Evolutionary conservation across 2,113 vertebrate genomes (phyloP).

Genomic region (Hippoglossus stenolepis): DNA sequence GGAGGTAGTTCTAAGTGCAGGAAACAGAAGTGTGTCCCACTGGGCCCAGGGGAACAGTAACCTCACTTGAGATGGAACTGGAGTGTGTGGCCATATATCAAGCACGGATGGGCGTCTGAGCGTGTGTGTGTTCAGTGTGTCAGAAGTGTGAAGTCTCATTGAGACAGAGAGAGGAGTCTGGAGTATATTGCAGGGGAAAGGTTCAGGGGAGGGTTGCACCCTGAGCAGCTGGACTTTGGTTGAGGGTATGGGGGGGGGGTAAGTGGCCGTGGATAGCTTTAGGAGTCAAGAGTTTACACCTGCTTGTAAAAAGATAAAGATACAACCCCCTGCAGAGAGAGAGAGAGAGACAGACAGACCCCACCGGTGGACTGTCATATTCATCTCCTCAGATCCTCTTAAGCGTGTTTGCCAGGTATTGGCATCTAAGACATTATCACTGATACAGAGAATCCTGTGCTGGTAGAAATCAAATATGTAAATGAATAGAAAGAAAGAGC

Average conservation of each 20-base stretch:
- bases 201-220: conserved; percentile 37
- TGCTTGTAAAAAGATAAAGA: conserved; percentile 60
- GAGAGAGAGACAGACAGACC: no score
- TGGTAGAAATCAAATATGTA: background rate
- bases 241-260: background rate
- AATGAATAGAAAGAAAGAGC: background rate
- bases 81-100: conserved; percentile 50
- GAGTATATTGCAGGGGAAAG: conserved; percentile 51
- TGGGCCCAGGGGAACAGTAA: conserved; percentile 43
- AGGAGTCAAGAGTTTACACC: conserved; percentile 67
- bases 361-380: no score
- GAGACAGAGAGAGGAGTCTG: conserved; percentile 26
- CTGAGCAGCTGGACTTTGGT: conserved; percentile 52
- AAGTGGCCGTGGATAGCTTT: conserved; percentile 42
- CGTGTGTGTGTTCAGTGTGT: background rate
- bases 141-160: conserved; percentile 38
- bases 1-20: conserved; percentile 32
- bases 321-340: conserved; percentile 16
- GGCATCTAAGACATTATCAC: no score
- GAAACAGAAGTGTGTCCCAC: conserved; percentile 53
- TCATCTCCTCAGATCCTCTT: no score
- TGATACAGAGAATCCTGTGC: no score
- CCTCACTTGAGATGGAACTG: conserved; percentile 39
- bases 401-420: no score
- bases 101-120: background rate